A percentile compares a stretch with the other conserved stretches of the same genome.
Conservation (phyloP, 1,140 invertebrate genomes). For the Gryllus bimaculatus region DNA sequence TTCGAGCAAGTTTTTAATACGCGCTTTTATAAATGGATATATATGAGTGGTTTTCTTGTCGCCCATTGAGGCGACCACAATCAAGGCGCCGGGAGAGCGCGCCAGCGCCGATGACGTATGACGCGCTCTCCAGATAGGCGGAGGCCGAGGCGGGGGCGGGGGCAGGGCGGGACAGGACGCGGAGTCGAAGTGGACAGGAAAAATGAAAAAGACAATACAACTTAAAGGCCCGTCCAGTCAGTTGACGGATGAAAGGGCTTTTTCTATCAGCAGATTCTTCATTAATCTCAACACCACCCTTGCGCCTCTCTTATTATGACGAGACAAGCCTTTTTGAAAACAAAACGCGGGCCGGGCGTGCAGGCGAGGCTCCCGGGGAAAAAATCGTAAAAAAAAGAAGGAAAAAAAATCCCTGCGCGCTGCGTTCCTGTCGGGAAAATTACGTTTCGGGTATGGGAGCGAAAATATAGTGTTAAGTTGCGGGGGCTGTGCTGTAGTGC, state of each 20-base stretch:
- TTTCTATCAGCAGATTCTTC: constrained; percentile 1
- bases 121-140: neutral
- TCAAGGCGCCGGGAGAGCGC: neutral
- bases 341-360: neutral
- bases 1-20: neutral
- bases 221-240: neutral
- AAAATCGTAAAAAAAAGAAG: neutral
- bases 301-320: neutral
- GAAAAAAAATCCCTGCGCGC: neutral
- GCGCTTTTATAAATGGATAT: neutral
- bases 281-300: neutral
- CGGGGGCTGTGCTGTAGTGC: too few relatives aligned
- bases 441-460: neutral
- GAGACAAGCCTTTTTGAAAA: constrained; percentile 4
- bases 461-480: too few relatives aligned
- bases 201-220: constrained; percentile 5
- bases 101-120: neutral
- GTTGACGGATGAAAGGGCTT: neutral
- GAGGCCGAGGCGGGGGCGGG: too few relatives aligned
- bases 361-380: neutral
- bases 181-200: neutral
- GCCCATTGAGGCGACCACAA: neutral
- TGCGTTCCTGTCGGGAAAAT: neutral
- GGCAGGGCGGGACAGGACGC: too few relatives aligned
- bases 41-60: constrained; percentile 4